Percentiles rank a stretch among this genome's conserved stretches.
These are phyloP conservation scores for Chaetodon auriga DNA, from an alignment of 2,113 vertebrate species.

Conservation along the genomic window DNA sequence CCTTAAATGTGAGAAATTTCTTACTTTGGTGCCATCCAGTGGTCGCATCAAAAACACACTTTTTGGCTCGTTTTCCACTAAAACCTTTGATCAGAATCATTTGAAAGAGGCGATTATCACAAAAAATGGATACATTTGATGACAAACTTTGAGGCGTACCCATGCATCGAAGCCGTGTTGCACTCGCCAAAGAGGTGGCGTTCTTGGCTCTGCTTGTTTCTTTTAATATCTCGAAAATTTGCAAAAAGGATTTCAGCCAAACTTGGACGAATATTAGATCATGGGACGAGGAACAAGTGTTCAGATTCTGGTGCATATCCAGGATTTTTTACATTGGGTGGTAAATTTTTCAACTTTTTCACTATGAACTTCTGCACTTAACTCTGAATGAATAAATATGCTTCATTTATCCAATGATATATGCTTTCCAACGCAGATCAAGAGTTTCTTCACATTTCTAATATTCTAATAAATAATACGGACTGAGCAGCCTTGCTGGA, in stretches of 20 bases:
- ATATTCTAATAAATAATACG: neutral
- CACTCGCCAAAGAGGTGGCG: neutral
- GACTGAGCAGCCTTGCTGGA: neutral
- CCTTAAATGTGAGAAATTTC: too few species aligned
- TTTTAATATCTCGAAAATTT: neutral
- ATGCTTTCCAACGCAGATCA: neutral
- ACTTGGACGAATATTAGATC: neutral
- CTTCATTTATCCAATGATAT: neutral
- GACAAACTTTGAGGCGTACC: too few species aligned
- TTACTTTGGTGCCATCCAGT: neutral
- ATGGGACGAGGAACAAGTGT: neutral
- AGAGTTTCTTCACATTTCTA: neutral
- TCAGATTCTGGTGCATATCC: too few species aligned
- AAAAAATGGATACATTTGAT: too few species aligned
- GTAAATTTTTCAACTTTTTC: neutral
- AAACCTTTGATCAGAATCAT: too few species aligned
- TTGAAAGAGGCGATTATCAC: too few species aligned
- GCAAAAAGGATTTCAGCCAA: neutral
- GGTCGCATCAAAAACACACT: neutral
- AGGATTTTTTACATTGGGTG: neutral
- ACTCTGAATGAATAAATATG: neutral
- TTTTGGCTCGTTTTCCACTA: too few species aligned
- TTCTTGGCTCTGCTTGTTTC: neutral
- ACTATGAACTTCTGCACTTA: neutral
- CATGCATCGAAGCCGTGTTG: neutral